A percentile compares a stretch with the other conserved stretches of the same genome.
phyloP scores from a whole-genome alignment of 1,140 invertebrate genomes.

The Brachystomella parvula region DNA sequence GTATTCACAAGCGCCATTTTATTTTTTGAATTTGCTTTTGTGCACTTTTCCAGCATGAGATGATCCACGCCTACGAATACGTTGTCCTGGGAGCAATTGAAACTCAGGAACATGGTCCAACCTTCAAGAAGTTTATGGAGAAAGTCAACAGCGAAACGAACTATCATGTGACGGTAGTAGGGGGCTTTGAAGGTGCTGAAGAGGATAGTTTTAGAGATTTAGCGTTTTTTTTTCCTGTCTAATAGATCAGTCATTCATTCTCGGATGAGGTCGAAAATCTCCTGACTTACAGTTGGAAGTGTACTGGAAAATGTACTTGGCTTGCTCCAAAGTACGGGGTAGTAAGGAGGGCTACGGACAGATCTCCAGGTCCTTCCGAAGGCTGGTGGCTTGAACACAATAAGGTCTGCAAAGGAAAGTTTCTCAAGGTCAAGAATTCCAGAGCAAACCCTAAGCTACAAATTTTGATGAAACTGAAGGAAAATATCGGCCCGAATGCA shows the following conservation, averaged over 20 bases:
- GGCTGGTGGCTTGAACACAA: neutral
- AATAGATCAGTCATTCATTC: neutral
- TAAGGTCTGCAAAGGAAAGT: neutral
- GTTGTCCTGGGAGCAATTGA: neutral
- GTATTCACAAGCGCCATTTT: neutral
- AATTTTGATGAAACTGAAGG: neutral
- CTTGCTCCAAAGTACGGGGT: neutral
- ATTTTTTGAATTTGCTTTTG: neutral
- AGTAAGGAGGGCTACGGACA: neutral
- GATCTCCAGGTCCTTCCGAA: neutral
- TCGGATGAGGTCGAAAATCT: neutral
- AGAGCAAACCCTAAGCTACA: neutral
- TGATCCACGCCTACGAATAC: neutral
- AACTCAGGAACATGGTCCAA: neutral
- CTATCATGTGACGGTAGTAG: neutral
- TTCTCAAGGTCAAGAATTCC: neutral
- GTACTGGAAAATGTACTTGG: neutral
- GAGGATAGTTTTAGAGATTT: neutral
- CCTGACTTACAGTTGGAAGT: neutral
- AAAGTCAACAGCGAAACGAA: neutral
- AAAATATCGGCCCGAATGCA: neutral
- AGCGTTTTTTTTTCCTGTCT: neutral
- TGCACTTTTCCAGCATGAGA: neutral
- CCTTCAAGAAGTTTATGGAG: neutral
- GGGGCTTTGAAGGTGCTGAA: neutral